Evolutionary conservation across 1,140 invertebrate species (phyloP), one percentile per base, ranked within the genome.

Genomic region (Drosophila fuyamai): DNA sequence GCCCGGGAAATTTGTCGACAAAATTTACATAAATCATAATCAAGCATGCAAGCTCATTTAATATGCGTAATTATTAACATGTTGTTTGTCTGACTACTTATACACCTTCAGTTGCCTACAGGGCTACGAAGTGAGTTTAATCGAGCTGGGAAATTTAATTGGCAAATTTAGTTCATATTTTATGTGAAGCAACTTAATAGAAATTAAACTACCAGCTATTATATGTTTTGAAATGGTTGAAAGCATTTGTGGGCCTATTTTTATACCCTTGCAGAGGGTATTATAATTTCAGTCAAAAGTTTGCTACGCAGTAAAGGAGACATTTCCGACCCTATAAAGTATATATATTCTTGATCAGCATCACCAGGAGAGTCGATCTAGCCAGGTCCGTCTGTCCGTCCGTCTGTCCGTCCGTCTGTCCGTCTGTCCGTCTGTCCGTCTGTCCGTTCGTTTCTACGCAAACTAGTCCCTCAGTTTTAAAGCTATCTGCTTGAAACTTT

Each of bases 31-130:
- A 59, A 35, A 43, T 35, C 51, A 16, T 50, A 50, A 50, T 71
- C 51, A 71, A 58, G 14, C 16, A n/a, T 40, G 36, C 16, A 36
- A 41, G 44, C 65, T 13, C 14, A 58, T 72, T 41, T 13, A 50
- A 72, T 58, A 71, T 72, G 43, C 51, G 23, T 27, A 70, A 48
- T 57, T 27, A 71, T 48, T 71, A 57, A 41, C 36, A 57, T 48
- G 51, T 14, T 70, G 44, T 63, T 63, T 29, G 44, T 29, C 46
- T 13, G 46, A 35, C 41, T 61, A 61, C 27, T 5, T 65, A 27
- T 61, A 12, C 32, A 18, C 8, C 23, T 68, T 43, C 23, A 48
- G 8, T 16, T 27, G 27, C 18, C 35, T 5, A 6, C 40, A 7
- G 50, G 59, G 40, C 23, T 36, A 27, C 13, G 16, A 16, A 23